Evolutionary conservation across 2,113 vertebrate species (phyloP), one percentile per base, ranked within the genome.

Genomic region (Puntigrus tetrazona): DNA sequence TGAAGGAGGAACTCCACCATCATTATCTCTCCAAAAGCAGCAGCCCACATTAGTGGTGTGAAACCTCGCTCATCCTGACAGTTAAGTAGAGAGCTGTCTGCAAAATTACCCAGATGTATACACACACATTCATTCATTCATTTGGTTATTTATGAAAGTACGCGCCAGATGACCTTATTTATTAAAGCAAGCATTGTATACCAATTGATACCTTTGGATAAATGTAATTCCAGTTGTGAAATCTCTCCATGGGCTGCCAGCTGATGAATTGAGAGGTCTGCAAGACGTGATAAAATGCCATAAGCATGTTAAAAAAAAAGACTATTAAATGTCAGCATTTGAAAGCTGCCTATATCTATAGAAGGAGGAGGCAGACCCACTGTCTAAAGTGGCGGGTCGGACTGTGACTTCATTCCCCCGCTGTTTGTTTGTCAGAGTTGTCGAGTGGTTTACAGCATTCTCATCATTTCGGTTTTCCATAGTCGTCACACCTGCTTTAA

Each of bases 41-140:
- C 95, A 0, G 98, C 97, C 98, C 97, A 99, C 95, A 99, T 96
- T 82, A 99, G 95, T 0, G 97, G 97, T 0, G 97, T 99, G 88
- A 98, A 99, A 63, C 97, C 97, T 0, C 96, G 94, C 59, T 98
- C 97, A 0, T 99, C 97, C 0, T 94, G 94, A 52, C 93, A 95
- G 89, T 96, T 97, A 47, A 99, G 89, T 85, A 98, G 88, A n/a
- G 95, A 95, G 65, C 92, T 89, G 0, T 97, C 97, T 99, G 90
- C 73, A 89, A 82, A 9, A 20, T 41, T 9, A 18, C n/a, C 10
- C 0, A 74, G 27, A 73, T 6, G 20, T 2, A 27, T 75, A 27
- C 16, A 2, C 20, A 20, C 20, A 18, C 5, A 50, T 18, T 20
- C 47, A 20, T 50, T 20, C 47, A 20, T 47, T 8, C 0, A 4